Conservation (phyloP, 2,888 invertebrate species). For the Sphinx pinastri region DNA sequence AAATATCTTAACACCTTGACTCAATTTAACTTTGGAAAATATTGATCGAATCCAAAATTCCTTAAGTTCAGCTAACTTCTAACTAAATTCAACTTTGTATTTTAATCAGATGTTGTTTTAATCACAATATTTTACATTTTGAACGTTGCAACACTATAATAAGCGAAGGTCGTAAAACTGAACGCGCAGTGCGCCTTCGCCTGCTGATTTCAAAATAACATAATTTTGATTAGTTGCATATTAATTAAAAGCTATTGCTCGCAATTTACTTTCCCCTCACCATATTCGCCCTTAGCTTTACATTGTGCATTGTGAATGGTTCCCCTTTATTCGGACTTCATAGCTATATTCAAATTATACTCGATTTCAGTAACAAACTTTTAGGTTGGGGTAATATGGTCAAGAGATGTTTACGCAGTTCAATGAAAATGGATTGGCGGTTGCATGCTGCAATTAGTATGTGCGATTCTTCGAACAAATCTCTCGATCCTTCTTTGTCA, state of each 20-base stretch:
- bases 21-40: not conserved
- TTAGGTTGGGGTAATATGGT: not conserved
- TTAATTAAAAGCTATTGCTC: conserved; percentile 10
- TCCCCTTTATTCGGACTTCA: not conserved
- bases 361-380: not conserved
- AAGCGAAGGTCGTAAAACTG: not conserved
- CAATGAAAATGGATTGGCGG: not conserved
- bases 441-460: too few species aligned
- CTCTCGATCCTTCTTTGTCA: too few species aligned
- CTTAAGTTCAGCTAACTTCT: not conserved
- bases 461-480: too few species aligned
- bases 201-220: conserved; percentile 8
- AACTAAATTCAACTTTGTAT: not conserved
- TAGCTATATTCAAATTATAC: not conserved
- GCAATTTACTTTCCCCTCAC: not conserved
- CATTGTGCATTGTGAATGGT: not conserved
- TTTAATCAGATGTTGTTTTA: conserved; percentile 1
- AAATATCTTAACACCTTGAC: too few species aligned
- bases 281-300: not conserved
- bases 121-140: conserved; percentile 8
- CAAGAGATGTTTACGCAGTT: not conserved
- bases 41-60: not conserved
- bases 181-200: conserved; percentile 1
- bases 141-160: not conserved
- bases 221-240: conserved; percentile 21